These are phyloP conservation scores for Dendrolimus houi DNA, from an alignment of 2,888 invertebrate species.

Conservation along the genomic window DNA sequence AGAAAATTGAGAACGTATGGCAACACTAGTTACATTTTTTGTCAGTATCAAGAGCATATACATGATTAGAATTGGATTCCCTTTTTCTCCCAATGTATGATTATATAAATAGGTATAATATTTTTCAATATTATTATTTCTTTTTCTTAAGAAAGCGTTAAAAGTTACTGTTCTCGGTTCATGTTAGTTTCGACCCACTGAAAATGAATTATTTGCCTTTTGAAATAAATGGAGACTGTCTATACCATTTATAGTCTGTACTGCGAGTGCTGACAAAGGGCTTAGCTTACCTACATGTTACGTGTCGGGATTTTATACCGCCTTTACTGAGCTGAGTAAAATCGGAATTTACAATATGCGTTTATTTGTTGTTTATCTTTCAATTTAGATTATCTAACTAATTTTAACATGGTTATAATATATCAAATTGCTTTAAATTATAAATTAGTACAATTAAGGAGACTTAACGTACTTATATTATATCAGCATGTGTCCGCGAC, in stretches of 20 bases:
- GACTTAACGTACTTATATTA: too few species aligned
- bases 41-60: not conserved
- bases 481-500: too few species aligned
- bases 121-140: not conserved
- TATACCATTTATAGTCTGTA: not conserved
- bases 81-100: too few species aligned
- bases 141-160: not conserved
- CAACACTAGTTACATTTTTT: not conserved
- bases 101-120: not conserved
- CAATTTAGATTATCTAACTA: too few species aligned
- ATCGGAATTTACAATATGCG: too few species aligned
- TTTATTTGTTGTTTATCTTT: too few species aligned
- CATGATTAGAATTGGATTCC: not conserved
- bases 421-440: too few species aligned
- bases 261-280: not conserved
- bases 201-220: not conserved
- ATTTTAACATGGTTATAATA: too few species aligned
- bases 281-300: not conserved
- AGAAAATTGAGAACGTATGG: too few species aligned
- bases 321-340: too few species aligned
- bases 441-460: too few species aligned
- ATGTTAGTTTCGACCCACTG: not conserved
- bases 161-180: not conserved
- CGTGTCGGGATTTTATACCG: not conserved
- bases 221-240: not conserved